Conservation (phyloP, 2,888 invertebrate genomes). For the Stramonita haemastoma region DNA sequence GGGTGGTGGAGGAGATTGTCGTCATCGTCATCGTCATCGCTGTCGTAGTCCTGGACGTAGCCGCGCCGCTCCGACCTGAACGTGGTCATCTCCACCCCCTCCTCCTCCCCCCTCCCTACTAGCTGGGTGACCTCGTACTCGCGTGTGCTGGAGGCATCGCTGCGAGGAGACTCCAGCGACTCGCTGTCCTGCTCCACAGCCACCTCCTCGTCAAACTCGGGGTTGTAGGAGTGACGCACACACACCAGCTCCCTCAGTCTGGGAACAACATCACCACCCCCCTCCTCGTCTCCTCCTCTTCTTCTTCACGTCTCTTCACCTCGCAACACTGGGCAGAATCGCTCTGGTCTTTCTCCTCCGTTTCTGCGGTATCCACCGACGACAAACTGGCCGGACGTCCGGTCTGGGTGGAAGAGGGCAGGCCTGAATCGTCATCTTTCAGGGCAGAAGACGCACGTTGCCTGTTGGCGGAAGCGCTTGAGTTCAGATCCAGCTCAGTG, state of each 20-base stretch:
- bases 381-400: not conserved
- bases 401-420: not conserved
- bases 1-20: not conserved
- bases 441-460: not conserved
- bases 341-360: slow-evolving; percentile 49
- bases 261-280: slow-evolving; percentile 33
- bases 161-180: slow-evolving; percentile 66
- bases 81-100: slow-evolving; percentile 31
- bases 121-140: slow-evolving; percentile 42
- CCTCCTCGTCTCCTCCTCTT: not conserved
- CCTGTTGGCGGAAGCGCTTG: not conserved
- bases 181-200: slow-evolving; percentile 61
- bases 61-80: slow-evolving; percentile 15
- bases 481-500: not conserved
- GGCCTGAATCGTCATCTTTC: slow-evolving; percentile 35
- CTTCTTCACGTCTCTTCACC: not conserved
- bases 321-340: slow-evolving; percentile 54
- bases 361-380: not conserved
- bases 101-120: slow-evolving; percentile 44
- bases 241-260: slow-evolving; percentile 33
- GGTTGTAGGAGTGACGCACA: slow-evolving; percentile 46
- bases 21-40: not conserved
- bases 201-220: slow-evolving; percentile 62
- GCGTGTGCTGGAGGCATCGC: slow-evolving; percentile 57
- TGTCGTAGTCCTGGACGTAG: not conserved